Evolutionary conservation across 2,113 vertebrate genomes (phyloP), one percentile per base, ranked within the genome.

Genomic region (Xenotilapia flavipinnis): DNA sequence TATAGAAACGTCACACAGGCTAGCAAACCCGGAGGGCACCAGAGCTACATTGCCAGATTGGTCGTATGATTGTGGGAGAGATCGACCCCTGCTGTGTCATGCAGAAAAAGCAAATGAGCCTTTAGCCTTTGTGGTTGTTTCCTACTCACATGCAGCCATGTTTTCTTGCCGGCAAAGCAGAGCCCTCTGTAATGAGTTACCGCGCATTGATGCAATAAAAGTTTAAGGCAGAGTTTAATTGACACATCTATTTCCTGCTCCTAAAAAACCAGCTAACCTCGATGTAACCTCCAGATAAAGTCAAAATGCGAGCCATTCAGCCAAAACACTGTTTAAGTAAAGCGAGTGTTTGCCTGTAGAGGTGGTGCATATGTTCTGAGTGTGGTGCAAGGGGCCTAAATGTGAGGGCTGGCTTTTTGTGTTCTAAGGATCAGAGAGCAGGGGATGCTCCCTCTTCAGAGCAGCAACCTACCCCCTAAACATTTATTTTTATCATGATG

Each of bases 331-430:
- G 68, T 68, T 77, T 55, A 45, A 60, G 11, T 7, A 26, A 55
- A 79, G 54, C 10, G 53, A 62, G 83, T 58, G 62, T 62, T 54
- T 79, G 42, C 9, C 40, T 81, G 54, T n/a, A 33, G 68, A 81
- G 53, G 55, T 62, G 5, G 21, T 81, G 90, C 91, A 94, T 94
- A 93, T 95, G 95, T 90, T 92, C 73, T 88, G 84, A 93, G 90
- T 93, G 91, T 90, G 80, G 83, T 28, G 42, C 56, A 62, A 56
- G 65, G 86, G 86, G 90, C 42, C 84, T 47, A 31, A 73, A 68
- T 68, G 12, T 21, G 62, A 73, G 65, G n/a, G 28, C 40, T 42
- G 79, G 86, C 12, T 82, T 36, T 51, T 40, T 75, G 36, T 40
- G 70, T 83, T 81, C 21, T 62, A 14, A 40, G 40, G 31, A 86